phyloP scores from a whole-genome alignment of 2,888 invertebrate species.

The Itoplectis maculator region DNA sequence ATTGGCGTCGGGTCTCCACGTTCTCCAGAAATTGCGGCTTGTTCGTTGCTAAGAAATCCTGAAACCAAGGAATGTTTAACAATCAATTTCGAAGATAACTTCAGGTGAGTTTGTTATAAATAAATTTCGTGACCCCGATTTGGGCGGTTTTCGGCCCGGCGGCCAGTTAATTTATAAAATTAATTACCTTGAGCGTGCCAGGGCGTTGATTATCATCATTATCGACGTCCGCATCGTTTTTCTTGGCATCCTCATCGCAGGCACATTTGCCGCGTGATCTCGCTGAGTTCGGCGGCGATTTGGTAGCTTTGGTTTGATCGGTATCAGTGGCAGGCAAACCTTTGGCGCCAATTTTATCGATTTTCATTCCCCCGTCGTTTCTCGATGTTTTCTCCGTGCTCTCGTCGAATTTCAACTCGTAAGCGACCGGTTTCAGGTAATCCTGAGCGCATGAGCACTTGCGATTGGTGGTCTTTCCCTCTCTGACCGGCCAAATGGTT shows the following conservation, averaged over 20 bases:
- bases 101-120: not conserved
- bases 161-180: not conserved
- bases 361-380: conserved; percentile 52
- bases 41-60: conserved; percentile 90
- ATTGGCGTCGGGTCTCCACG: conserved; percentile 86
- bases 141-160: too few species aligned
- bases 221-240: conserved; percentile 30
- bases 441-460: conserved; percentile 76
- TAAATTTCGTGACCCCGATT: too few species aligned
- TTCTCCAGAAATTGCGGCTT: conserved; percentile 89
- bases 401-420: conserved; percentile 83
- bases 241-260: conserved; percentile 34
- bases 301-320: conserved; percentile 38
- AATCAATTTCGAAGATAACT: not conserved
- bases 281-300: conserved; percentile 30
- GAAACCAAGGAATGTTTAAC: conserved; percentile 79
- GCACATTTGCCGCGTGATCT: conserved; percentile 30
- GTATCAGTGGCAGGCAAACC: conserved; percentile 17
- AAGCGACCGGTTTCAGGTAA: conserved; percentile 84
- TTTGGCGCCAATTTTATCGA: conserved; percentile 46
- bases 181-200: conserved; percentile 76
- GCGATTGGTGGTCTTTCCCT: conserved; percentile 71
- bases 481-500: conserved; percentile 68
- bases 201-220: conserved; percentile 64
- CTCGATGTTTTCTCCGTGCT: conserved; percentile 26